phyloP scores from a whole-genome alignment of 2,888 invertebrate genomes.

The Autographa pulchrina region DNA sequence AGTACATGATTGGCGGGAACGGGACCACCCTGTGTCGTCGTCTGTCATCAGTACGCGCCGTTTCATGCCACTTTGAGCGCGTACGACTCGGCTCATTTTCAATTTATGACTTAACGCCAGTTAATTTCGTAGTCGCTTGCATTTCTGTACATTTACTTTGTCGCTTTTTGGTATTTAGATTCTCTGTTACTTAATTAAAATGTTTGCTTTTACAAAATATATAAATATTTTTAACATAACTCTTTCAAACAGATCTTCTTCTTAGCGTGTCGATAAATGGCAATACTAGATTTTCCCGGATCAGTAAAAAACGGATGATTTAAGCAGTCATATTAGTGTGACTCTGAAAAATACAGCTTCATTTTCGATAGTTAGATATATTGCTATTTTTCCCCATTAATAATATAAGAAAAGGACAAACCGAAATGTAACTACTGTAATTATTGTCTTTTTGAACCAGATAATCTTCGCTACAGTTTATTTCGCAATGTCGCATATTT shows the following conservation, averaged over 20 bases:
- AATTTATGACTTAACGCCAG: slow-evolving; percentile 67
- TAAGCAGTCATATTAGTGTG: too few relatives aligned
- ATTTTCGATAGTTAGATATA: too few relatives aligned
- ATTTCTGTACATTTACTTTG: slow-evolving; percentile 48
- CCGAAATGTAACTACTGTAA: too few relatives aligned
- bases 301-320: too few relatives aligned
- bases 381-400: too few relatives aligned
- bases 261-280: too few relatives aligned
- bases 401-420: too few relatives aligned
- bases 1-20: slow-evolving; percentile 55
- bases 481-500: neutral
- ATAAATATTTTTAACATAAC: neutral
- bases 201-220: neutral
- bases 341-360: too few relatives aligned
- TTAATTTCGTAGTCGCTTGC: slow-evolving; percentile 52
- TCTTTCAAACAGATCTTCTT: too few relatives aligned
- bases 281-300: too few relatives aligned
- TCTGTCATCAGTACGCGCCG: slow-evolving; percentile 65
- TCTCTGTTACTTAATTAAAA: slow-evolving; percentile 13
- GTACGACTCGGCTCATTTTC: slow-evolving; percentile 60
- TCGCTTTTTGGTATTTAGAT: slow-evolving; percentile 44
- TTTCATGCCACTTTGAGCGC: slow-evolving; percentile 61
- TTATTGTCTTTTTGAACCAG: too few relatives aligned
- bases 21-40: slow-evolving; percentile 62
- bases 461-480: too few relatives aligned